Evolutionary conservation across 1,140 invertebrate species (phyloP), one percentile per base, ranked within the genome.

Genomic region (Metopolophium dirhodum): DNA sequence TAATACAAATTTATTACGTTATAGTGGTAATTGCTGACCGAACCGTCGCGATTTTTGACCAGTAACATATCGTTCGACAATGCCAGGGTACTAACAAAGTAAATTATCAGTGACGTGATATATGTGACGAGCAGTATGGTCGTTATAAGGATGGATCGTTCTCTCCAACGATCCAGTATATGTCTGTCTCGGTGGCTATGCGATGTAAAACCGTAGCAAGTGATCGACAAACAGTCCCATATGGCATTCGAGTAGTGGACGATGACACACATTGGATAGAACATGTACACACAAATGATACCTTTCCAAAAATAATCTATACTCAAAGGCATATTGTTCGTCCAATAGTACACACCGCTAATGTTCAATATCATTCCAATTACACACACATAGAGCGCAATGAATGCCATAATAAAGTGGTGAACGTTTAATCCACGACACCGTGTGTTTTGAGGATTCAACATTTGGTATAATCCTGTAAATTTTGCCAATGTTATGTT

Each of bases 51-150:
- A 20, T n/a, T 77, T n/a, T 77, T n/a, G 11, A 77, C 0, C n/a
- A 2, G 41, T 41, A 41, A 41, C 4, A 41, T 41, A 41, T 41
- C 41, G 41, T 41, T 41, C 3, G 41, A 41, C 41, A 41, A 3
- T 4, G 41, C 41, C 41, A 41, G 41, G 41, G 41, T 4, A 41
- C 41, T 41, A 41, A 41, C 41, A 41, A 41, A 41, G 41, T 41
- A 41, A 41, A 41, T 41, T 41, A 41, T 41, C 41, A 41, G 2
- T 41, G 41, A 41, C 41, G 41, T 41, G 9, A n/a, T 4, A n/a
- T n/a, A n/a, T 14, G 1, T 68, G 0, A 68, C 0, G 2, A 4
- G 0, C 6, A 77, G 18, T 2, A 35, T 1, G 0, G 30, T 14
- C 0, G 61, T 30, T n/a, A 77, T n/a, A 11, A 3, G 8, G 4